Conservation (phyloP, 2,888 invertebrate genomes). For the Troglohyphantes excavatus region DNA sequence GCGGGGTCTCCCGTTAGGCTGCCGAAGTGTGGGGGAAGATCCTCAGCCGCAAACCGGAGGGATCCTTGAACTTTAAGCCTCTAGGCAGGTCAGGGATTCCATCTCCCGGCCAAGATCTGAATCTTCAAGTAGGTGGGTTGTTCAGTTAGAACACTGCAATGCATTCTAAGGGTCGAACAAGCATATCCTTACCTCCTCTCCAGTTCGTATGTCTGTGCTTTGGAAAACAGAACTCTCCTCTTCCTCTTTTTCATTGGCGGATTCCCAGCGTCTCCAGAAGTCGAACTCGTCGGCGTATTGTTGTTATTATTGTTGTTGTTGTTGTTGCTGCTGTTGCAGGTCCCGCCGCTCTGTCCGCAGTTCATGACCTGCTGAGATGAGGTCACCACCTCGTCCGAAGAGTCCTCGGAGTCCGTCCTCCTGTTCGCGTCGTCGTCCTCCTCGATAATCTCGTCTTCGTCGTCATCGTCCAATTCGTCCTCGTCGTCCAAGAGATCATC, state of each 20-base stretch:
- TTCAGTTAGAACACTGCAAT: no score
- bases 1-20: no score
- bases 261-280: constrained; percentile 58
- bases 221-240: constrained; percentile 97
- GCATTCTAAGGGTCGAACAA: no score
- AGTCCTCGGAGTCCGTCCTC: constrained; percentile 10
- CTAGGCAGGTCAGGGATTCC: no score
- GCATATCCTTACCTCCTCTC: constrained; percentile 87
- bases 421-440: not conserved
- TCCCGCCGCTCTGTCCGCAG: constrained; percentile 17
- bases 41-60: no score
- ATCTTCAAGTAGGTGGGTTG: no score
- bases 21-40: no score
- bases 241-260: constrained; percentile 90
- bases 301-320: not conserved
- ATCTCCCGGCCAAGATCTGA: no score
- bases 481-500: constrained; percentile 81
- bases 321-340: not conserved
- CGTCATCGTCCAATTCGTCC: constrained; percentile 80
- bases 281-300: constrained; percentile 70
- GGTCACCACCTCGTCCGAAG: constrained; percentile 74
- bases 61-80: no score
- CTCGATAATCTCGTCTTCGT: constrained; percentile 63
- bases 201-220: constrained; percentile 97
- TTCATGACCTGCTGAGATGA: constrained; percentile 49